Evolutionary conservation across 2,113 vertebrate genomes (phyloP), one percentile per base, ranked within the genome.

Genomic region (Sander lucioperca): DNA sequence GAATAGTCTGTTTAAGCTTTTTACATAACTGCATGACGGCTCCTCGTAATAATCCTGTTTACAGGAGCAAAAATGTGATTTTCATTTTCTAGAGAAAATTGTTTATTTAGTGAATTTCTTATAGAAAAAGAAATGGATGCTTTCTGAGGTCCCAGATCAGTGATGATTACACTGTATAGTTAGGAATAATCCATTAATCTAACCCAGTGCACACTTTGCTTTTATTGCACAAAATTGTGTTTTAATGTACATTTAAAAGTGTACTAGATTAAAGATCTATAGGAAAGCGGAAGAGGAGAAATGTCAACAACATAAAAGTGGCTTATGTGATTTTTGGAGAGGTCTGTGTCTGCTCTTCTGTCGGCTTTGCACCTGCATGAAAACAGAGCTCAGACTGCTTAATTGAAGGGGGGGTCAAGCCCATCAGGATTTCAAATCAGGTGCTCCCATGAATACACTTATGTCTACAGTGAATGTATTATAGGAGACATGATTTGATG

Each of bases 1-100:
- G 45, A 64, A 51, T 2, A 59, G 8, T 47, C 15, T 8, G 13
- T 54, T 58, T 56, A 71, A 77, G 12, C 77, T 54, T 63, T 88
- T 86, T 89, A 78, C 36, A 51, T 68, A 87, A 83, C 70, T 43
- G 72, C 75, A 59, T 73, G 80, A 79, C 74, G 72, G 59, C 64
- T 39, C 64, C 73, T 79, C 50, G 6, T 78, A 65, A 36, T 90
- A 86, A 86, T 89, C 86, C 75, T 80, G 74, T 81, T 89, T 74
- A 47, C 23, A 21, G 19, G 33, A 69, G 70, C 16, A 30, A 64
- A 78, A 48, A 83, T 81, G 53, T 56, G 2, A 27, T 76, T 85
- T 74, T 27, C 21, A 80, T 71, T 56, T 64, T 27, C 9, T 12
- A 19, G 8, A 57, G 14, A 50, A 66, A 33, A 45, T 27, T 45